Evolutionary conservation across 2,797 vertebrate species (phyloP), one percentile per base, ranked within the genome.

Genomic region (Sorex maritimensis): DNA sequence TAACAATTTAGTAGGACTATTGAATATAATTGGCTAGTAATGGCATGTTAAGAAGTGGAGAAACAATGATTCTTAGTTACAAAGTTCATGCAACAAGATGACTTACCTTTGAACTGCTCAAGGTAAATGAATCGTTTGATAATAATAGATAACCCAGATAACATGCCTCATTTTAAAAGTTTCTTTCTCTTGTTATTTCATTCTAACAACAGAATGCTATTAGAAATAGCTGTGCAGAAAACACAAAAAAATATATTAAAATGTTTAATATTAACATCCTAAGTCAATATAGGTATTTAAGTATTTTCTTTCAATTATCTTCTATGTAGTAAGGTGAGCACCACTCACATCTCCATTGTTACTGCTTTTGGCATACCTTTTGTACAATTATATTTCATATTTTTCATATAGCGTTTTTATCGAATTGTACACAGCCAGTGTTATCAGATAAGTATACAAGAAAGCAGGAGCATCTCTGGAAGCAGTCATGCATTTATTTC

Each of bases 61-160:
- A 95, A 85, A 89, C 72, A 28, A 79, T 68, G 24, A 90, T 49
- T 81, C 9, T 67, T 24, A 26, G 41, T 30, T 80, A 34, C 1
- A 65, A 91, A n/a, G 75, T 83, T 93, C 6, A 84, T 46, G 28
- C 30, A 73, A 69, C 14, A 52, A n/a, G 74, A 10, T 65, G 3
- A 8, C 6, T 89, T 89, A n/a, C 24, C 86, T 92, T 86, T 49
- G 58, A 4, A 26, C 1, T 44, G 26, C n/a, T 74, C 83, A 83
- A 63, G 5, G 17, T n/a, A 88, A 94, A 74, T 81, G 28, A 86
- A 9, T 6, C 24, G 5, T 61, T 91, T 73, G 17, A 34, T 46
- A 13, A 12, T 72, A 24, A 49, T 58, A 78, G n/a, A 49, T 58
- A 78, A 6, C 4, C 28, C 6, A 81, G 46, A 1, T 30, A 61